A percentile compares a stretch with the other conserved stretches of the same genome.
Conservation (phyloP, 2,888 invertebrate species). For the Campopleginae sp. region DNA sequence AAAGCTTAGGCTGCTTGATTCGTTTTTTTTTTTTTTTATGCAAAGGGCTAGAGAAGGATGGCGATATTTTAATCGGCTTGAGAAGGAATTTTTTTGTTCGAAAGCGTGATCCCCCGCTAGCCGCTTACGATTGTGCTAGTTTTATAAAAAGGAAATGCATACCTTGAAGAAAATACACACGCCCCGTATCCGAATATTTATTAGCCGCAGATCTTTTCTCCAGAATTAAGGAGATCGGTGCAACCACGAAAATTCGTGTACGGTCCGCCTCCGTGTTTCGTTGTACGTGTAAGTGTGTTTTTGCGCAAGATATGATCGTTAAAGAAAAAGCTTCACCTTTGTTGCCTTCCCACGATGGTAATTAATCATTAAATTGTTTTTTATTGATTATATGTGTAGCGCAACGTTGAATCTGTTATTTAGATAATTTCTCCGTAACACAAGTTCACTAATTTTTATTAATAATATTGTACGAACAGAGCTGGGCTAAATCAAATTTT, state of each 20-base stretch:
- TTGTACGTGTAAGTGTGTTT: conserved; percentile 10
- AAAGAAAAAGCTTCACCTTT: conserved; percentile 67
- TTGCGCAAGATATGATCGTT: conserved; percentile 15
- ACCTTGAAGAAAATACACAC: conserved; percentile 16
- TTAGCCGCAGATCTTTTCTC: conserved; percentile 34
- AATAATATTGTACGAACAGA: background rate
- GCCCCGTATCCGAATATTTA: conserved; percentile 24
- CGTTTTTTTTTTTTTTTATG: conserved; percentile 50
- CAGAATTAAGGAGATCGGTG: conserved; percentile 49
- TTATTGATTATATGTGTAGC: conserved; percentile 68
- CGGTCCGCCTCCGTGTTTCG: background rate
- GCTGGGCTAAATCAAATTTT: conserved; percentile 19
- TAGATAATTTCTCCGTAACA: conserved; percentile 34
- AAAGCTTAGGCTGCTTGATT: conserved; percentile 47
- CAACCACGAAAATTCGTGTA: conserved; percentile 44
- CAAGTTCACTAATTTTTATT: background rate
- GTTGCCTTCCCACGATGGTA: conserved; percentile 69
- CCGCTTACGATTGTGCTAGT: conserved; percentile 30
- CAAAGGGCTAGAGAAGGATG: background rate
- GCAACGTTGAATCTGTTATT: conserved; percentile 54
- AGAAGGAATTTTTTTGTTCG: conserved; percentile 26
- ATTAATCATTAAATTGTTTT: conserved; percentile 62
- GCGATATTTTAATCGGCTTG: conserved; percentile 32
- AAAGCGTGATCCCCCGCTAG: conserved; percentile 1
- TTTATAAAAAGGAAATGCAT: conserved; percentile 16